Conservation (phyloP, 2,888 invertebrate genomes). For the Scaptomyza tumidula region DNA sequence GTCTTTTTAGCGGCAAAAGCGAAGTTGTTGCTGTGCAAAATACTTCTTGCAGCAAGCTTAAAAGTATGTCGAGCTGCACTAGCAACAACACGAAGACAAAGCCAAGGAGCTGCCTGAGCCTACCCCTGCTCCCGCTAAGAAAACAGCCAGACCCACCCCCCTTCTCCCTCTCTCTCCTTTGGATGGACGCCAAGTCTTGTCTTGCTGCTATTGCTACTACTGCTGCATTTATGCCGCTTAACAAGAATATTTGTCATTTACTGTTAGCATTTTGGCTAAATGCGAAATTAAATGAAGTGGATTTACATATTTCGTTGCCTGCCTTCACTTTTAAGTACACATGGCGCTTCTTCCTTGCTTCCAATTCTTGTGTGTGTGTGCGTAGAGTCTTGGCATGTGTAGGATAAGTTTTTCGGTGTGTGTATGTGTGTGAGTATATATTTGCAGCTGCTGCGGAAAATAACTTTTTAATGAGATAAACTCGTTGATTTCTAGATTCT, state of each 20-base stretch:
- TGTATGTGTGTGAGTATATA: constrained; percentile 51
- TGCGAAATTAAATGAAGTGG: constrained; percentile 81
- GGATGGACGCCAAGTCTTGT: constrained; percentile 65
- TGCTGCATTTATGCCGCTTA: constrained; percentile 72
- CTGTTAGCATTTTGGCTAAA: constrained; percentile 81
- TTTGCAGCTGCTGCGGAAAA: constrained; percentile 77
- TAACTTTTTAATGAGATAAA: constrained; percentile 84
- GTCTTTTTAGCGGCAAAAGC: constrained; percentile 76
- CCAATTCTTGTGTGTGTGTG: constrained; percentile 13
- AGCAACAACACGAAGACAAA: constrained; percentile 45
- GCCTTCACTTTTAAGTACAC: constrained; percentile 74
- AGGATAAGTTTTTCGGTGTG: constrained; percentile 60
- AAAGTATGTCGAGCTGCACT: constrained; percentile 75
- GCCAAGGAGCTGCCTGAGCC: constrained; percentile 19
- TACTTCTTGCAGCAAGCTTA: constrained; percentile 58
- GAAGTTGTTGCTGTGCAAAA: constrained; percentile 56
- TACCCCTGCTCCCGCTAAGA: not conserved
- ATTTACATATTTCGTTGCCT: constrained; percentile 76
- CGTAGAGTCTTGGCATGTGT: constrained; percentile 63
- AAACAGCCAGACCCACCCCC: too few relatives aligned
- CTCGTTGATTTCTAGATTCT: constrained; percentile 80
- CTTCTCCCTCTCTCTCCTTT: constrained; percentile 18
- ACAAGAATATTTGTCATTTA: constrained; percentile 81
- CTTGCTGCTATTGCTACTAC: constrained; percentile 10
- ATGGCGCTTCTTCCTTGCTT: constrained; percentile 33